Percentiles rank a stretch among this genome's conserved stretches.
Conservation (phyloP, 2,888 invertebrate species). For the Coelopa pilipes region DNA sequence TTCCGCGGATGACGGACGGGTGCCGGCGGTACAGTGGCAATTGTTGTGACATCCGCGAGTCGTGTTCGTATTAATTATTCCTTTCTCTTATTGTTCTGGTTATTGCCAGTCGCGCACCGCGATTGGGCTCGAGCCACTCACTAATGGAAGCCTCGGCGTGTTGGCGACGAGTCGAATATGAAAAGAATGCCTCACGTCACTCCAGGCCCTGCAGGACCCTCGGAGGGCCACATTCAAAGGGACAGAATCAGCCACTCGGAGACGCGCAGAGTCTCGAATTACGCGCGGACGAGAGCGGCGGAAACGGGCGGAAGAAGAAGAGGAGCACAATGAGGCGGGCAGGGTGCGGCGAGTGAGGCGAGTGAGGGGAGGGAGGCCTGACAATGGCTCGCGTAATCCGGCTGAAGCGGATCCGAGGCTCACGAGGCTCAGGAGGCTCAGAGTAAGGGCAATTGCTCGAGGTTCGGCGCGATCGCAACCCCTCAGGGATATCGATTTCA, state of each 20-base stretch:
- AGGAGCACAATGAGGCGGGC: too few species aligned
- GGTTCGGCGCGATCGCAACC: slow-evolving; percentile 25
- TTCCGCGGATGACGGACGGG: neutral
- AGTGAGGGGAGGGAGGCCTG: too few species aligned
- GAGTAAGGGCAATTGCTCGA: slow-evolving; percentile 28
- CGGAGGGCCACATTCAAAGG: neutral
- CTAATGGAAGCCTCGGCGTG: neutral
- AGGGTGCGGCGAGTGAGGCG: too few species aligned
- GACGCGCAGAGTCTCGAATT: neutral
- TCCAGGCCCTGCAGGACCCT: neutral
- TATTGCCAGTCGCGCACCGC: neutral
- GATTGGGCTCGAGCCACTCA: slow-evolving; percentile 4
- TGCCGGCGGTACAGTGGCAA: neutral
- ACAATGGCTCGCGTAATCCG: too few species aligned
- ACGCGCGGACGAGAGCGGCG: neutral
- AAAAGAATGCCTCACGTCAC: slow-evolving; percentile 6
- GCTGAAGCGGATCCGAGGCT: neutral
- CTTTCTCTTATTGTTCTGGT: neutral
- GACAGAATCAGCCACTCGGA: neutral
- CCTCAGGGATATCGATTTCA: slow-evolving; percentile 33
- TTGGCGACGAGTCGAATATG: slow-evolving; percentile 13
- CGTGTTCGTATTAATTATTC: slow-evolving; percentile 5
- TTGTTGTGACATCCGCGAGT: slow-evolving; percentile 17
- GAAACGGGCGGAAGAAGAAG: neutral
- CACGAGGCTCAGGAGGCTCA: slow-evolving; percentile 14